Conservation (phyloP, 2,797 vertebrate genomes). For the Staurois parvus region DNA sequence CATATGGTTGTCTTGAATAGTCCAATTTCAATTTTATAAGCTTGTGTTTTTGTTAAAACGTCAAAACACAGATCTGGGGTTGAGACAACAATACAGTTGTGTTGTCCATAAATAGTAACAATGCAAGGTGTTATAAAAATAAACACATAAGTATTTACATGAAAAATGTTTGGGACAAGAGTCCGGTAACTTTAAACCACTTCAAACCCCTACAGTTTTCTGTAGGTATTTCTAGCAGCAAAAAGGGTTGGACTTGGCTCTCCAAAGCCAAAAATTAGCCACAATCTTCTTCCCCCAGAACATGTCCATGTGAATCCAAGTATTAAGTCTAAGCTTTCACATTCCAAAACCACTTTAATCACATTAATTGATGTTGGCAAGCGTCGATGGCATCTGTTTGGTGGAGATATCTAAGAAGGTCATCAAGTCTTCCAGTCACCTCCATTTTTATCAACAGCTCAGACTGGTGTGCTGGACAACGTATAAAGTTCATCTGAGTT, state of each 20-base stretch:
- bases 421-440: slow-evolving; percentile 19
- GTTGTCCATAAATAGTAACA: slow-evolving; percentile 53
- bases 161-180: slow-evolving; percentile 55
- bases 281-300: slow-evolving; percentile 22
- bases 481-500: not conserved
- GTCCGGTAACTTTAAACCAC: slow-evolving; percentile 57
- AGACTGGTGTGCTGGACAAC: not conserved
- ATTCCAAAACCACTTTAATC: slow-evolving; percentile 16
- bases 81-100: slow-evolving; percentile 22
- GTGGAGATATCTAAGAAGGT: slow-evolving; percentile 8
- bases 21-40: not conserved
- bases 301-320: slow-evolving; percentile 16
- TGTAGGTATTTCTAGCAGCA: slow-evolving; percentile 59
- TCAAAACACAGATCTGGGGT: not conserved
- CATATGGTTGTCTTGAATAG: not conserved
- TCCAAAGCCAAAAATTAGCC: slow-evolving; percentile 45
- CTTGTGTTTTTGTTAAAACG: slow-evolving; percentile 14
- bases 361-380: slow-evolving; percentile 36
- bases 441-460: not conserved
- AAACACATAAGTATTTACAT: slow-evolving; percentile 61
- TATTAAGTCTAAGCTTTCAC: slow-evolving; percentile 19
- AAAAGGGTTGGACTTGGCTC: slow-evolving; percentile 48
- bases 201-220: slow-evolving; percentile 53
- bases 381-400: slow-evolving; percentile 22
- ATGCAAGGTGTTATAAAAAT: slow-evolving; percentile 48